Percentiles rank a stretch among this genome's conserved stretches.
phyloP scores from a whole-genome alignment of 2,113 vertebrate genomes.

The Rhabdornis inornatus region DNA sequence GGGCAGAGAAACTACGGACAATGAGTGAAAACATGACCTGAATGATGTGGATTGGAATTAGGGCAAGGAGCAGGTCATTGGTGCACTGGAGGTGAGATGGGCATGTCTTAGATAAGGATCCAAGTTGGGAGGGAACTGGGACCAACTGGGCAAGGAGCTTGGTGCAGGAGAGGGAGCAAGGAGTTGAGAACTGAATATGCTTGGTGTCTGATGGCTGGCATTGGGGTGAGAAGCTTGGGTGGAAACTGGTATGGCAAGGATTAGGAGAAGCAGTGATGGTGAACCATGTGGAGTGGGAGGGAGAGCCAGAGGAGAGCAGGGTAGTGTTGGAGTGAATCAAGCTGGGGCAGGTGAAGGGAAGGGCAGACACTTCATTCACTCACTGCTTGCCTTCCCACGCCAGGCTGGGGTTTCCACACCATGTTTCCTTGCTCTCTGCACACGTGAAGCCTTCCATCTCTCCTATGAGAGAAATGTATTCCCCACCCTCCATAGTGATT shows the following conservation, averaged over 20 bases:
- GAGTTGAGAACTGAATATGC: background rate
- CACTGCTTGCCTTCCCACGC: rapidly evolving
- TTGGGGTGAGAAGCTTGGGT: background rate
- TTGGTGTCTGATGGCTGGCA: background rate
- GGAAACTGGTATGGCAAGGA: background rate
- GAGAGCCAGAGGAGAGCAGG: background rate
- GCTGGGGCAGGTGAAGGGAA: rapidly evolving
- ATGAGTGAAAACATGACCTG: background rate
- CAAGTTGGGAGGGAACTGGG: background rate
- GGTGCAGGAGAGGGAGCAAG: background rate
- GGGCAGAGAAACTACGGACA: background rate
- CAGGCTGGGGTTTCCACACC: background rate
- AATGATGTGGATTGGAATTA: background rate
- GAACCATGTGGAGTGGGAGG: background rate
- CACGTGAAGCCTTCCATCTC: background rate
- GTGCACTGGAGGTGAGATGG: background rate
- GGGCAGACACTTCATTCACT: background rate
- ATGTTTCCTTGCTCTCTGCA: background rate
- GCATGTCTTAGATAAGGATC: background rate
- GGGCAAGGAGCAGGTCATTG: background rate
- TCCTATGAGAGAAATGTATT: background rate
- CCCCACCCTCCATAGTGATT: background rate
- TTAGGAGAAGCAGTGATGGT: background rate
- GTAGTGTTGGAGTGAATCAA: background rate
- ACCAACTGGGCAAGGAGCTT: background rate